Conservation (phyloP, 2,113 vertebrate species). For the Nothocercus julius region DNA sequence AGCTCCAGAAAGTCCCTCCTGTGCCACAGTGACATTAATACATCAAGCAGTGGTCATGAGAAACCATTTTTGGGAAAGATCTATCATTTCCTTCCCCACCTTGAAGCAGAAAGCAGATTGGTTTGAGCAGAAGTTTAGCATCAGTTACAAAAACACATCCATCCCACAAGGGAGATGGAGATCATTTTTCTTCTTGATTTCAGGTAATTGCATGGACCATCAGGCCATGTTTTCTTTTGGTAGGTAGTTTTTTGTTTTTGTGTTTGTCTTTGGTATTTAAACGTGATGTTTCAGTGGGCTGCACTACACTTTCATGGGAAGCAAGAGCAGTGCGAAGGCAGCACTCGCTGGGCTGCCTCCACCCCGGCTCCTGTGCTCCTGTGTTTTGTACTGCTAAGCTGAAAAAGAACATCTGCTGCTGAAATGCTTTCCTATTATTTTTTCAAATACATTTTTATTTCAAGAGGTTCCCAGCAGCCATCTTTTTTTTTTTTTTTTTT, state of each 20-base stretch:
- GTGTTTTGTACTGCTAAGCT: not conserved
- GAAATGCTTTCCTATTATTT: constrained; percentile 1
- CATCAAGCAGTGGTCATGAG: not conserved
- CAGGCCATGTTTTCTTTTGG: not conserved
- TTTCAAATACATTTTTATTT: not conserved
- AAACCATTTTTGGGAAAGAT: not conserved
- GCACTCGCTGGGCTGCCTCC: not conserved
- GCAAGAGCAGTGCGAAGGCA: not conserved
- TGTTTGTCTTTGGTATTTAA: not conserved
- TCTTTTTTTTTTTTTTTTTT: not conserved
- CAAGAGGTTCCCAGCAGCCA: not conserved
- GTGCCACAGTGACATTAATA: not conserved
- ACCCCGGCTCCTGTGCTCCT: not conserved
- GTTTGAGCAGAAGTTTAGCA: not conserved
- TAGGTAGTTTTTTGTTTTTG: no score
- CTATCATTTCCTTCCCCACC: not conserved
- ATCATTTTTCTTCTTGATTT: not conserved
- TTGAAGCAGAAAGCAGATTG: not conserved
- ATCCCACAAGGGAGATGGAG: not conserved
- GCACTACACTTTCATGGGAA: not conserved
- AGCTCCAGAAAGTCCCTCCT: not conserved
- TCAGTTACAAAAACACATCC: not conserved
- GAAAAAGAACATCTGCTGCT: constrained; percentile 16
- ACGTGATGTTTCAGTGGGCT: not conserved
- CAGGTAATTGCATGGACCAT: not conserved